Base-by-base conservation (phyloP, 2,888 invertebrate species). In the Helicoverpa assulta region DNA sequence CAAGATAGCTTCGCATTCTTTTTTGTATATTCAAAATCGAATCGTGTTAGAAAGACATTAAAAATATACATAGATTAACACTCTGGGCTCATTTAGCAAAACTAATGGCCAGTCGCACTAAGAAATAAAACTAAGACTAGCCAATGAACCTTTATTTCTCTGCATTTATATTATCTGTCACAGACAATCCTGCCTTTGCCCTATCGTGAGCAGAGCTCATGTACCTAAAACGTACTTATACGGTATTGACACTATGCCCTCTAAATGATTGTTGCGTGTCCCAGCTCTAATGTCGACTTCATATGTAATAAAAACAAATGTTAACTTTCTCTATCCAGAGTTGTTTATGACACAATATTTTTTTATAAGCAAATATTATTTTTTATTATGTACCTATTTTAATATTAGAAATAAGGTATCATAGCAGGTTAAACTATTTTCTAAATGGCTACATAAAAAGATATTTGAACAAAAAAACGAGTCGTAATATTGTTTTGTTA, bases 241-340 rank as follows among this genome's bases (percentile, higher is more conserved):
- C 18, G 19, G 50, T 51, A 50, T 58, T 73, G 73, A 73, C 60
- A 78, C 29, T 61, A 37, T 72, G 73, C 50, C 73, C 60, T 74
- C 60, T 60, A 66, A 66, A 37, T 72, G 65, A 57, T 60, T 60
- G 52, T 52, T 56, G 19, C 6, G 33, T 43, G 43, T 53, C 37
- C 52, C 47, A 12, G 29, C 52, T 59, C 16, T 63, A 52, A 52
- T 62, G 19, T 76, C 18, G 29, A 50, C 14, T 63, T 43, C n/a
- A 53, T 58, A 54, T 14, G 14, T 67, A 67, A 58, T 58, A 58
- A 58, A 70, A 73, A 70, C 18, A 76, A 61, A 50, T 50, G 29
- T 60, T 47, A 0, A 19, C 14, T 52, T 21, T 40, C 21, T 47
- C 12, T 53, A 10, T 55, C 73, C 33, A 55, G 55, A 51, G 12